Conservation (phyloP, 1,140 invertebrate species). For the Philotrypesis tridentata region DNA sequence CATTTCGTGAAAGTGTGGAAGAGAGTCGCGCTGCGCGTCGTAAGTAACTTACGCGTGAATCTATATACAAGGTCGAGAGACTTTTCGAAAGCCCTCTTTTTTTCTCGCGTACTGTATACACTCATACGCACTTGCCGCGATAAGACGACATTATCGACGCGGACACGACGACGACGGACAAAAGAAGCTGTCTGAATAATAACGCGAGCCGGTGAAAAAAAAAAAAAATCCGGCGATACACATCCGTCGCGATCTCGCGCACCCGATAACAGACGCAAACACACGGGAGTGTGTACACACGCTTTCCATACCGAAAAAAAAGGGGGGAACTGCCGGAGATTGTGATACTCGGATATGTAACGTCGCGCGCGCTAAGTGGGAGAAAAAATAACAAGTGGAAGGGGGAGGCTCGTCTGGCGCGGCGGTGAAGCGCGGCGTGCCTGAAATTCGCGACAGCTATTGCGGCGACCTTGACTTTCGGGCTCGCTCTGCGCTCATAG, state of each 20-base stretch:
- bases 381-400: conserved; percentile 1
- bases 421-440: background rate
- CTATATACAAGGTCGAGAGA: background rate
- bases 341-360: background rate
- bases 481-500: background rate
- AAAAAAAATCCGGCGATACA: background rate
- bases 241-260: too few relatives aligned
- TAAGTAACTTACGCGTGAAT: too few relatives aligned
- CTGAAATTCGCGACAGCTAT: conserved; percentile 13
- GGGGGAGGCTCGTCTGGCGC: background rate
- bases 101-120: too few relatives aligned
- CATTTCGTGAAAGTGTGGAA: background rate
- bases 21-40: background rate
- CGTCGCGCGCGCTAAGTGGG: background rate
- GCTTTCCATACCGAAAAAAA: too few relatives aligned
- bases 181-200: background rate
- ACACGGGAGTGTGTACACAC: too few relatives aligned
- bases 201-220: too few relatives aligned
- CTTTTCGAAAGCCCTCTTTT: background rate
- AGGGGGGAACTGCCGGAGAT: too few relatives aligned
- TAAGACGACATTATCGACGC: too few relatives aligned
- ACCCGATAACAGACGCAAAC: too few relatives aligned
- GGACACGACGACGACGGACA: background rate
- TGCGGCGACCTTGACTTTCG: conserved; percentile 30
- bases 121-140: too few relatives aligned